These are phyloP conservation scores for Aviceda subcristata DNA, from an alignment of 2,113 vertebrate species.

Conservation along the genomic window DNA sequence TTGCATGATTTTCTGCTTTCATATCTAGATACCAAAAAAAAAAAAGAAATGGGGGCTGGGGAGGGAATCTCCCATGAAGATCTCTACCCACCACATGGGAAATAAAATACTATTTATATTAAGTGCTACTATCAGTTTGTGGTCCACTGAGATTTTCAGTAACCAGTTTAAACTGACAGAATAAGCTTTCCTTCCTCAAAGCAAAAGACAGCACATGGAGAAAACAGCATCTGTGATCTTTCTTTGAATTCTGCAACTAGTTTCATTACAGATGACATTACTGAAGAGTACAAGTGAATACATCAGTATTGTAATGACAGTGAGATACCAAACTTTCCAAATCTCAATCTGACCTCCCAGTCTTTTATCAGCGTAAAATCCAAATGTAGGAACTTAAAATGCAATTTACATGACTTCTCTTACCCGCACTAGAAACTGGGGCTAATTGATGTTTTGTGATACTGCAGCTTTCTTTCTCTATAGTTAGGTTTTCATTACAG, in stretches of 20 bases:
- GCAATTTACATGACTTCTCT: not conserved
- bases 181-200: not conserved
- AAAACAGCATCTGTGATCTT: not conserved
- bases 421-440: not conserved
- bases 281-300: not conserved
- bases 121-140: not conserved
- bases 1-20: not conserved
- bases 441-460: not conserved
- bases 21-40: not conserved
- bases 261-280: not conserved
- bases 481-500: not conserved
- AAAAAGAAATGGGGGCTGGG: rapidly evolving
- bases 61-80: not conserved
- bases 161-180: not conserved
- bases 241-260: not conserved
- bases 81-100: not conserved
- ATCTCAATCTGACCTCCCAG: not conserved
- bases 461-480: not conserved
- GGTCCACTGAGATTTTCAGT: not conserved
- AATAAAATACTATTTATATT: not conserved
- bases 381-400: not conserved
- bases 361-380: not conserved
- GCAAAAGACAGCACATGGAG: not conserved
- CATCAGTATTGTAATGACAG: not conserved
- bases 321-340: not conserved